phyloP scores from a whole-genome alignment of 2,888 invertebrate genomes.

The Stenchaetothrips biformis region DNA sequence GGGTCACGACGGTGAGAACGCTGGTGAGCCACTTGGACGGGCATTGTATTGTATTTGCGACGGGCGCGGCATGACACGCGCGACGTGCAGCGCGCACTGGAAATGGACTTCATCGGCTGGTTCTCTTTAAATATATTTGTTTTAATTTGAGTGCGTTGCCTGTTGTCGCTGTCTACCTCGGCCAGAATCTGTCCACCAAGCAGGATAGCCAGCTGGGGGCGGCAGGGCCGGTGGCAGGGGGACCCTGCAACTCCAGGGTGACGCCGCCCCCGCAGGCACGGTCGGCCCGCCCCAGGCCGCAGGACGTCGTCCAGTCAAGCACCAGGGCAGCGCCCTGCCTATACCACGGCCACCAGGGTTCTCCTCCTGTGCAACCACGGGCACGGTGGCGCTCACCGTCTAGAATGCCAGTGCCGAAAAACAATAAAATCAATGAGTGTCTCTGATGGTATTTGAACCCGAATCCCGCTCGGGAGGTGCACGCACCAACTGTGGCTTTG shows the following conservation, averaged over 20 bases:
- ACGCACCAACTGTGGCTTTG: not conserved
- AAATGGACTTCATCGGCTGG: not conserved
- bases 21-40: not conserved
- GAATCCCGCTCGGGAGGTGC: not conserved
- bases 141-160: not conserved
- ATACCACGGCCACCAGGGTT: not conserved
- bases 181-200: not conserved
- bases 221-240: not conserved
- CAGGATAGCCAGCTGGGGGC: constrained; percentile 7
- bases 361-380: not conserved
- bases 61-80: not conserved
- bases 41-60: constrained; percentile 13
- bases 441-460: not conserved
- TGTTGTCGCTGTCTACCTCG: not conserved
- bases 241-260: not conserved
- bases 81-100: not conserved
- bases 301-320: not conserved
- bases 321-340: constrained; percentile 1
- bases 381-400: not conserved
- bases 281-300: not conserved
- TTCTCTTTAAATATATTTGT: not conserved
- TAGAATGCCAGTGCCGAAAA: not conserved
- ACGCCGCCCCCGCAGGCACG: not conserved
- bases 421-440: not conserved
- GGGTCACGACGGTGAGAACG: constrained; percentile 11